These are phyloP conservation scores for Pectinophora gossypiella DNA, from an alignment of 1,140 invertebrate species.

Conservation along the genomic window DNA sequence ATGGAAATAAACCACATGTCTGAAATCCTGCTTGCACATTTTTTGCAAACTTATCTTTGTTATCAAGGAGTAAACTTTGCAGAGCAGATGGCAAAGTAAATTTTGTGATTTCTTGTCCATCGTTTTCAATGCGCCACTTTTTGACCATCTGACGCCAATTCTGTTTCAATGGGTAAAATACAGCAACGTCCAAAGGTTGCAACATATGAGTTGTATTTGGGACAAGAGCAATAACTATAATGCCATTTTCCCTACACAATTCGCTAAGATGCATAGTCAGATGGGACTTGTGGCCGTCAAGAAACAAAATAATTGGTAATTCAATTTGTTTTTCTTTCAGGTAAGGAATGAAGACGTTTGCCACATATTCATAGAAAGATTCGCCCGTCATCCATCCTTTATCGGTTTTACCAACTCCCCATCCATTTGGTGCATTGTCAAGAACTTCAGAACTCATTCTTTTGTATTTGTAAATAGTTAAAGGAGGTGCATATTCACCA, in stretches of 20 bases:
- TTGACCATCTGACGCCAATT: background rate
- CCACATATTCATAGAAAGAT: constrained; percentile 33
- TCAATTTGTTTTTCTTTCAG: constrained; percentile 19
- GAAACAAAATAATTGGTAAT: constrained; percentile 27
- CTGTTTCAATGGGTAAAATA: background rate
- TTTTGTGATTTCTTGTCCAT: constrained; percentile 25
- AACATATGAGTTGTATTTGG: constrained; percentile 67
- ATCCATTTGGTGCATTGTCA: constrained; percentile 3
- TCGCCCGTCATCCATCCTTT: constrained; percentile 31
- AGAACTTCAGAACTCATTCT: constrained; percentile 17
- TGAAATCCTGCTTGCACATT: constrained; percentile 13
- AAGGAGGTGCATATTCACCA: constrained; percentile 30
- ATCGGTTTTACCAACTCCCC: constrained; percentile 11
- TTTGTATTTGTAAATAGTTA: constrained; percentile 39
- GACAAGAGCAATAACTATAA: constrained; percentile 39
- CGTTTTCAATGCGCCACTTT: constrained; percentile 7
- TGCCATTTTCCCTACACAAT: constrained; percentile 40
- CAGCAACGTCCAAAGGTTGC: constrained; percentile 54
- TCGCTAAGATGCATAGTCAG: constrained; percentile 33
- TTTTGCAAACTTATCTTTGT: background rate
- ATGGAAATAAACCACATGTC: constrained; percentile 7
- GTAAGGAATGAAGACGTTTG: constrained; percentile 30
- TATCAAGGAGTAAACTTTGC: constrained; percentile 15
- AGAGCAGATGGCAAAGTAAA: constrained; percentile 27
- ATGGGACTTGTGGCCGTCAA: constrained; percentile 39